Conservation (phyloP, 2,888 invertebrate genomes). For the Xanthia togata region DNA sequence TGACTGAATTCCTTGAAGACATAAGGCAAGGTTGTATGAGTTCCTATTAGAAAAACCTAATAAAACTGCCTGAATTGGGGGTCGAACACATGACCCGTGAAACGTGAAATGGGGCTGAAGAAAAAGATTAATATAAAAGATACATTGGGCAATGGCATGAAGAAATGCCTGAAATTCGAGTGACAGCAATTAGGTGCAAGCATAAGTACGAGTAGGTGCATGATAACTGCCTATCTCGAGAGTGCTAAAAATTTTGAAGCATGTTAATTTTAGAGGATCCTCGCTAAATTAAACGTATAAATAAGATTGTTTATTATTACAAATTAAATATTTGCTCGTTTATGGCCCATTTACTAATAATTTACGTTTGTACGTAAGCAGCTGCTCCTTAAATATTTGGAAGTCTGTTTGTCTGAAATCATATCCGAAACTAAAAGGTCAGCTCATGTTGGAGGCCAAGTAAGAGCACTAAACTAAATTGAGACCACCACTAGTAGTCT, state of each 20-base stretch:
- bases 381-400: conserved; percentile 39
- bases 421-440: neutral
- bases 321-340: conserved; percentile 49
- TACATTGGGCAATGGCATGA: neutral
- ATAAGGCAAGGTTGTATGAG: neutral
- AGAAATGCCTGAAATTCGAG: neutral
- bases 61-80: neutral
- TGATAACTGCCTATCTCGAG: neutral
- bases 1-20: neutral
- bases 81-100: neutral
- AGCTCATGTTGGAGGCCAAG: neutral
- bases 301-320: conserved; percentile 36
- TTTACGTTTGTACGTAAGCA: conserved; percentile 42
- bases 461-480: too few relatives aligned
- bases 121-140: neutral
- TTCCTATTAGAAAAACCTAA: neutral
- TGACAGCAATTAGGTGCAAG: neutral
- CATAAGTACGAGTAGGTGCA: too few relatives aligned
- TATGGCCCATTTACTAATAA: conserved; percentile 42
- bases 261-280: conserved; percentile 35
- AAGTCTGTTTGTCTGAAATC: conserved; percentile 21
- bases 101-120: neutral
- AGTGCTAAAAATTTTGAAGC: conserved; percentile 35
- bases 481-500: neutral
- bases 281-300: conserved; percentile 35